Conservation (phyloP, 2,888 invertebrate genomes). For the Nysson spinosus region DNA sequence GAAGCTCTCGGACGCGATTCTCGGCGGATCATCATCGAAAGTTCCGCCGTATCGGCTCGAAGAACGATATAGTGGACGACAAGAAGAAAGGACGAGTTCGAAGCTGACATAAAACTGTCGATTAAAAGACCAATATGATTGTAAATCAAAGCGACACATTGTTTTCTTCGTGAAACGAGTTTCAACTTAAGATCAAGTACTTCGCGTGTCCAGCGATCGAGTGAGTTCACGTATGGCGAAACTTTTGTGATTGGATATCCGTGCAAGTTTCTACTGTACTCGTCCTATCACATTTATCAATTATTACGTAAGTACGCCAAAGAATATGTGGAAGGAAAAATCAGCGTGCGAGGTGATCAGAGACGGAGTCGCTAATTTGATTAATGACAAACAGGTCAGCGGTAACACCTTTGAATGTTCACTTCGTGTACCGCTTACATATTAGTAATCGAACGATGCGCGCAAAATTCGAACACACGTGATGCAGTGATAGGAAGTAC, state of each 20-base stretch:
- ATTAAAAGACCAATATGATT: too few species aligned
- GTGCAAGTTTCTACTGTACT: too few species aligned
- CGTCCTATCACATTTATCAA: too few species aligned
- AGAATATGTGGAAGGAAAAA: too few species aligned
- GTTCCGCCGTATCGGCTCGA: conserved; percentile 35
- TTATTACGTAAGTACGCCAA: neutral
- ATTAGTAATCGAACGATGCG: neutral
- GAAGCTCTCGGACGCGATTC: conserved; percentile 45
- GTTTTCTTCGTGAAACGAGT: too few species aligned
- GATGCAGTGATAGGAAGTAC: neutral
- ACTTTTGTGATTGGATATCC: conserved; percentile 29
- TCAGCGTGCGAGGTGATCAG: neutral
- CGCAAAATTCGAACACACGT: neutral
- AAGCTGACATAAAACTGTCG: neutral
- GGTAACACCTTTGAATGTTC: conserved; percentile 21
- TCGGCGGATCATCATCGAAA: conserved; percentile 35
- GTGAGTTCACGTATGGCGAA: conserved; percentile 29
- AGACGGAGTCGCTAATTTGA: neutral
- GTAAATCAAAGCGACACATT: too few species aligned
- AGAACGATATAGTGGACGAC: neutral
- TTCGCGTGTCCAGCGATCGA: too few species aligned
- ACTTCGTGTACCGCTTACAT: conserved; percentile 30
- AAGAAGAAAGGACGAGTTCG: neutral
- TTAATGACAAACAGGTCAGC: neutral
- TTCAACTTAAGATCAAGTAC: too few species aligned